phyloP scores from a whole-genome alignment of 2,888 invertebrate genomes.

The Thyatira batis region DNA sequence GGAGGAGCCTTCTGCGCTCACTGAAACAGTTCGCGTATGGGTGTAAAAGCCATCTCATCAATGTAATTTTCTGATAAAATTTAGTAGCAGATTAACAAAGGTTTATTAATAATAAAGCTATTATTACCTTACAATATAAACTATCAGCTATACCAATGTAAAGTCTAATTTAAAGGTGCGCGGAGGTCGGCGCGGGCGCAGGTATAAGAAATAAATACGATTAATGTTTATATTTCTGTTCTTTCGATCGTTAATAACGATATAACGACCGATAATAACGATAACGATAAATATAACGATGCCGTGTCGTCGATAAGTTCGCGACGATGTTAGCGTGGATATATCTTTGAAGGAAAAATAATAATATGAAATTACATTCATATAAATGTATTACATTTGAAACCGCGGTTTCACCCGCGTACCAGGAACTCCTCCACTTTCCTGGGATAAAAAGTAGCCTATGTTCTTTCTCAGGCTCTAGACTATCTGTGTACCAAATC shows the following conservation, averaged over 20 bases:
- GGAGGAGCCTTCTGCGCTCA: too few species aligned
- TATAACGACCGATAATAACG: slow-evolving; percentile 79
- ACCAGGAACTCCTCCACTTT: too few species aligned
- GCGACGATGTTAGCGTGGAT: slow-evolving; percentile 34
- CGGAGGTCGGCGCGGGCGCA: slow-evolving; percentile 32
- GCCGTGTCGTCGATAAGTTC: slow-evolving; percentile 50
- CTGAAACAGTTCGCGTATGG: too few species aligned
- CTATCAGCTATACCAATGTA: slow-evolving; percentile 15
- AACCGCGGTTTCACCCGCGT: too few species aligned
- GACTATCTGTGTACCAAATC: too few species aligned
- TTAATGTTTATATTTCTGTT: slow-evolving; percentile 75
- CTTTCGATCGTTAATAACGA: slow-evolving; percentile 71
- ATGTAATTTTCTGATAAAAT: not conserved
- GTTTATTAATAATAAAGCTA: not conserved
- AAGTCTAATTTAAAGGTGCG: slow-evolving; percentile 30
- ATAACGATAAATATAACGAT: slow-evolving; percentile 76
- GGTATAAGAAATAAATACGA: slow-evolving; percentile 61
- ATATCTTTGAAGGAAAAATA: not conserved
- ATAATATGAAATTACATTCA: not conserved
- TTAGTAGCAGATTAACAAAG: not conserved
- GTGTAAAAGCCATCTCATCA: too few species aligned
- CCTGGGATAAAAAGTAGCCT: too few species aligned
- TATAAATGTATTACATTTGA: not conserved
- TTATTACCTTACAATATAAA: slow-evolving; percentile 1
- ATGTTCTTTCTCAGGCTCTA: too few species aligned